phyloP scores from a whole-genome alignment of 2,888 invertebrate species.

The Calameuta filiformis region DNA sequence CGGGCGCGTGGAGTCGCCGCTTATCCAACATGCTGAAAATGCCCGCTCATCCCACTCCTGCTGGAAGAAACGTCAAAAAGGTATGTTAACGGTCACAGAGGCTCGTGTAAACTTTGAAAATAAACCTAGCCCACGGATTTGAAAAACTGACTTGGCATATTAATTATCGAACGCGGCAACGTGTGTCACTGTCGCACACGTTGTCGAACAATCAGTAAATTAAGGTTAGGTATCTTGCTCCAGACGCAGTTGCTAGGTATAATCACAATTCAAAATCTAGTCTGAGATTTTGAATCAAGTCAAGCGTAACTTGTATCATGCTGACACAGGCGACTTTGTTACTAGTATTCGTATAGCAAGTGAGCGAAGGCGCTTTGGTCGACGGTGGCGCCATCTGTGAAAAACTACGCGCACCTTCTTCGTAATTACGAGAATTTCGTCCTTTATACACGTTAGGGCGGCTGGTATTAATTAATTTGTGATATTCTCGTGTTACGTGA shows the following conservation, averaged over 20 bases:
- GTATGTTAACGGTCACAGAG: neutral
- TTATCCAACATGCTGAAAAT: slow-evolving; percentile 56
- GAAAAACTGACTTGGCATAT: neutral
- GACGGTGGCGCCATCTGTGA: neutral
- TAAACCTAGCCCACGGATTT: neutral
- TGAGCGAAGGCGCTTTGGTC: neutral
- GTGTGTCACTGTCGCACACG: neutral
- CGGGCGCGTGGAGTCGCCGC: slow-evolving; percentile 53
- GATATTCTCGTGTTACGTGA: too few species aligned
- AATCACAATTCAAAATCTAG: neutral
- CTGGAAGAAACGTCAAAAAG: neutral
- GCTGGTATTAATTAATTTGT: neutral
- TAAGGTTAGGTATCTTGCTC: neutral
- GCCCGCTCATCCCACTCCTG: slow-evolving; percentile 11
- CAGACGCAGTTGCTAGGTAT: neutral
- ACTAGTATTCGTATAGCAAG: too few species aligned
- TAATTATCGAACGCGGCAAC: neutral
- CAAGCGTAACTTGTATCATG: neutral
- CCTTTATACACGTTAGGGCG: neutral
- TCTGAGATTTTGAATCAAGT: neutral
- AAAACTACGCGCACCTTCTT: neutral
- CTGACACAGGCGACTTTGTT: too few species aligned
- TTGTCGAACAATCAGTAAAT: neutral
- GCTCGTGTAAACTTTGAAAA: neutral
- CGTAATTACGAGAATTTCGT: neutral